Conservation (phyloP, 1,140 invertebrate species). For the Hyles euphorbiae region DNA sequence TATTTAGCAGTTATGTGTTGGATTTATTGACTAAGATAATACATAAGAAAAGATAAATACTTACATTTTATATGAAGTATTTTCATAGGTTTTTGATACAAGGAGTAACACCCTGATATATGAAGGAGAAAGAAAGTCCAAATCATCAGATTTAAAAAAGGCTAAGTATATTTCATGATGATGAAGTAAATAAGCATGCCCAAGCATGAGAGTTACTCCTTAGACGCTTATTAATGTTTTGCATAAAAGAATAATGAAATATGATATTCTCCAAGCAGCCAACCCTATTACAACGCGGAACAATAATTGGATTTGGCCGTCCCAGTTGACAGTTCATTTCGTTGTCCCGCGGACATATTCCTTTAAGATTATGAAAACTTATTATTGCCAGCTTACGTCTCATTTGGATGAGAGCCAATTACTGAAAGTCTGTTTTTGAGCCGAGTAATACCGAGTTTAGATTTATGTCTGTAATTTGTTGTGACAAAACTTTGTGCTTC, state of each 20-base stretch:
- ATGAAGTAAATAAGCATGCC: too few relatives aligned
- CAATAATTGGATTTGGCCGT: constrained; percentile 67
- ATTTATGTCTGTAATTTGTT: constrained; percentile 8
- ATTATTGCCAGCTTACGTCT: constrained; percentile 44
- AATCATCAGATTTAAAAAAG: background rate
- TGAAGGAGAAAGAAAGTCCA: background rate
- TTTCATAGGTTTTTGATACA: background rate
- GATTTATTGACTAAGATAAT: too few relatives aligned
- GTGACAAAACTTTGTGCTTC: background rate
- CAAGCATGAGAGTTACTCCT: too few relatives aligned
- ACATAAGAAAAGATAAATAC: too few relatives aligned
- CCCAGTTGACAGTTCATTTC: constrained; percentile 66
- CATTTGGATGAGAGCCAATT: constrained; percentile 63
- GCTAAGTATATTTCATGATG: too few relatives aligned
- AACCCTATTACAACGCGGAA: constrained; percentile 22
- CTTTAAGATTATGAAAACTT: constrained; percentile 65
- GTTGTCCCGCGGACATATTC: constrained; percentile 53
- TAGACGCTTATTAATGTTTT: too few relatives aligned
- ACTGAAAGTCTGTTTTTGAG: constrained; percentile 26
- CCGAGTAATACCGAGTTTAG: background rate
- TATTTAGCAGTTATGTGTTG: too few relatives aligned
- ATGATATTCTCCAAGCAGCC: background rate
- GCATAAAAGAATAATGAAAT: too few relatives aligned
- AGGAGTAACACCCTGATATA: too few relatives aligned
- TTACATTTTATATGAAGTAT: too few relatives aligned